Conservation (phyloP, 2,888 invertebrate species). For the Diploptera punctata region DNA sequence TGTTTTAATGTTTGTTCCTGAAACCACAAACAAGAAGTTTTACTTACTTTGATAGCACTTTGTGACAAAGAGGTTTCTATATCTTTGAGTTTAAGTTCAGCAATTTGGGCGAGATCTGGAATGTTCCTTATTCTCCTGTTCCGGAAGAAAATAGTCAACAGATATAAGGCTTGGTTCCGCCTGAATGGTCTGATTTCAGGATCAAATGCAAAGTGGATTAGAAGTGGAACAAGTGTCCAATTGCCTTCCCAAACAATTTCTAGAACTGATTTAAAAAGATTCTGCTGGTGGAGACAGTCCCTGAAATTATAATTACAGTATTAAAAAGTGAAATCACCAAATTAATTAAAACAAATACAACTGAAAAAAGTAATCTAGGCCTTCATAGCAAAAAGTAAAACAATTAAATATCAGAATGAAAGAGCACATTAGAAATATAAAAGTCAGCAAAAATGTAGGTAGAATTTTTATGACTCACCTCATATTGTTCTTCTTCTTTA, state of each 20-base stretch:
- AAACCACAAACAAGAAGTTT: too few relatives aligned
- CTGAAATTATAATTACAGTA: constrained; percentile 47
- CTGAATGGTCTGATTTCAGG: constrained; percentile 67
- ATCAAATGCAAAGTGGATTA: constrained; percentile 67
- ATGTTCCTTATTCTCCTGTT: constrained; percentile 59
- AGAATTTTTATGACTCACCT: too few relatives aligned
- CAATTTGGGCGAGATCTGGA: constrained; percentile 50
- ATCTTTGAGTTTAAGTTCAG: constrained; percentile 49
- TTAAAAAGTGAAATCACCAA: too few relatives aligned
- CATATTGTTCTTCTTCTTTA: too few relatives aligned
- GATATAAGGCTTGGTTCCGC: constrained; percentile 70
- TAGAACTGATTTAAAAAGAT: constrained; percentile 69
- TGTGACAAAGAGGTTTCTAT: constrained; percentile 60
- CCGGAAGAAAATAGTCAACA: constrained; percentile 69
- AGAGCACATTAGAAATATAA: too few relatives aligned
- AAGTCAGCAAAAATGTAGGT: too few relatives aligned
- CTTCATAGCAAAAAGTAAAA: too few relatives aligned
- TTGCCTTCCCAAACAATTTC: constrained; percentile 71
- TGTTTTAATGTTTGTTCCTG: too few relatives aligned
- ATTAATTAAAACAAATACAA: too few relatives aligned
- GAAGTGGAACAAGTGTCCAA: constrained; percentile 62
- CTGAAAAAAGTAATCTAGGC: too few relatives aligned
- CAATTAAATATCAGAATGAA: too few relatives aligned
- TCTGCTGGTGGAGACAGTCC: constrained; percentile 68
- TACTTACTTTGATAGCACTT: constrained; percentile 54